phyloP scores from a whole-genome alignment of 2,888 invertebrate genomes.

The Subacronicta megacephala region DNA sequence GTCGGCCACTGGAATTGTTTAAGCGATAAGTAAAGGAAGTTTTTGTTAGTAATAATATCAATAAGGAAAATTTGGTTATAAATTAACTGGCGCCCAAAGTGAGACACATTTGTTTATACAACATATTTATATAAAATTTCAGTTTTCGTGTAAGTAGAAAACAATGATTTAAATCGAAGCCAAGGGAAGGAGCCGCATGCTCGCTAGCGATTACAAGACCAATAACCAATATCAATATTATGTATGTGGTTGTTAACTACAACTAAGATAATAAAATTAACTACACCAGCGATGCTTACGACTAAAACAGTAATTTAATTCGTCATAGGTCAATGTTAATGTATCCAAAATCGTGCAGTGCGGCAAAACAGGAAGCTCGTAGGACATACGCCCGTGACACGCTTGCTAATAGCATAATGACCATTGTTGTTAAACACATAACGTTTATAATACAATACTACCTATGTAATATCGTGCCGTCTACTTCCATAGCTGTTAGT shows the following conservation, averaged over 20 bases:
- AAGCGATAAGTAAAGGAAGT: slow-evolving; percentile 28
- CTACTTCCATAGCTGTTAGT: slow-evolving; percentile 50
- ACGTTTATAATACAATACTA: slow-evolving; percentile 43
- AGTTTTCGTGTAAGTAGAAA: slow-evolving; percentile 10
- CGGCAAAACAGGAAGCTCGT: slow-evolving; percentile 78
- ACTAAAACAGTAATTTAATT: slow-evolving; percentile 40
- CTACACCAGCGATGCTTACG: slow-evolving; percentile 8
- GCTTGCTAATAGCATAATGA: slow-evolving; percentile 66
- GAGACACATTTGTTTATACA: slow-evolving; percentile 32
- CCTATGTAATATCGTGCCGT: slow-evolving; percentile 48
- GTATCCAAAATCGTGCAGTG: slow-evolving; percentile 64
- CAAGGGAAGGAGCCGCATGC: too few species aligned
- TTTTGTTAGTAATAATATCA: slow-evolving; percentile 23
- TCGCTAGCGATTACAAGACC: too few species aligned
- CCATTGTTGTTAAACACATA: slow-evolving; percentile 68
- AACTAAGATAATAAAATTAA: not conserved
- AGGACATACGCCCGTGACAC: slow-evolving; percentile 71
- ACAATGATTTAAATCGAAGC: slow-evolving; percentile 4
- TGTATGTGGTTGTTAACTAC: not conserved
- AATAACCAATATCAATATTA: too few species aligned
- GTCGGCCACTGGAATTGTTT: slow-evolving; percentile 14
- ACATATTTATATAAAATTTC: too few species aligned
- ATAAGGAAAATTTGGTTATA: slow-evolving; percentile 45
- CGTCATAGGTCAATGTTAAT: slow-evolving; percentile 68
- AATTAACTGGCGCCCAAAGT: slow-evolving; percentile 23